Conservation (phyloP, 2,113 vertebrate species). For the Notechis scutatus region DNA sequence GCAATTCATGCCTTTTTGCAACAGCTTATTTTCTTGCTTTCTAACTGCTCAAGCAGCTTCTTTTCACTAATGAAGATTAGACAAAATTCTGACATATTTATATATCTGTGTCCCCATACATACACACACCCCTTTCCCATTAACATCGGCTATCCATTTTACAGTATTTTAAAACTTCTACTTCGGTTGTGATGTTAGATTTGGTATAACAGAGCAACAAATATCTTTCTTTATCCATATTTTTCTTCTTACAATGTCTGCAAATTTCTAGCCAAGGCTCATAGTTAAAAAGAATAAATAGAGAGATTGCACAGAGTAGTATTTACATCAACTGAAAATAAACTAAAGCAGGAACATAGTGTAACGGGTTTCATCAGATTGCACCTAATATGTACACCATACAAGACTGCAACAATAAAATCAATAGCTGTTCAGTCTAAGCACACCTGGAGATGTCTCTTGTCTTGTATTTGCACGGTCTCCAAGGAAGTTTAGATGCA, state of each 20-base stretch:
- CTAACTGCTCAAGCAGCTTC: not conserved
- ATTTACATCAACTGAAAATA: not conserved
- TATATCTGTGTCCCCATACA: too few species aligned
- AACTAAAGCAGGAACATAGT: not conserved
- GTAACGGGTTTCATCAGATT: not conserved
- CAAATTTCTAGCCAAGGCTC: not conserved
- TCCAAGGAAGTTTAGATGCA: not conserved
- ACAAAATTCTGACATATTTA: not conserved
- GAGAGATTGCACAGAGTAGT: not conserved
- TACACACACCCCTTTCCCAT: not conserved
- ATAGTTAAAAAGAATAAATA: not conserved
- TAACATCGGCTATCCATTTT: not conserved
- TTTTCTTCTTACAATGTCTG: not conserved
- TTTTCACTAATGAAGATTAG: not conserved
- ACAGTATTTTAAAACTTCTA: not conserved
- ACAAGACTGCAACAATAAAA: not conserved
- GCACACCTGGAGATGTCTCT: not conserved
- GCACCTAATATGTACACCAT: not conserved
- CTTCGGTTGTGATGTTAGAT: not conserved
- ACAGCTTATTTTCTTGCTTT: conserved; percentile 1
- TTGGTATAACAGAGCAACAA: not conserved
- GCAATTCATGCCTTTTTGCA: not conserved
- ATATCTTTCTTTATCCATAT: not conserved
- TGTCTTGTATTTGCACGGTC: not conserved
- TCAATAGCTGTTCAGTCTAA: not conserved